Conservation (phyloP, 2,113 vertebrate genomes). For the Syngnathus floridae region DNA sequence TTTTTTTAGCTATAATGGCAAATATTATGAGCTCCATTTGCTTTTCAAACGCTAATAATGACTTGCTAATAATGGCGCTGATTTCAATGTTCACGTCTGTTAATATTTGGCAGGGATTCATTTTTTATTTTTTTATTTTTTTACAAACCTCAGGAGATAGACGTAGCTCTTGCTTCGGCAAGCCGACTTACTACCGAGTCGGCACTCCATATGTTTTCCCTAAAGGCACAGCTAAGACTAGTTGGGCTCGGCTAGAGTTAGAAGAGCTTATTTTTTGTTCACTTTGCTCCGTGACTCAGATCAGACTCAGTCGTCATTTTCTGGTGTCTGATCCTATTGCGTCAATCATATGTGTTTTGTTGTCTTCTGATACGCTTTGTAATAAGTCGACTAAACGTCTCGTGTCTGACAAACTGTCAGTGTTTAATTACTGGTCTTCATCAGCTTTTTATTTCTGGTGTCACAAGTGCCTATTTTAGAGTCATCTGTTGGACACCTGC, state of each 20-base stretch:
- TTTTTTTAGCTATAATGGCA: constrained; percentile 72
- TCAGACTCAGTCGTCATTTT: constrained; percentile 2
- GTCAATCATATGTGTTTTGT: not conserved
- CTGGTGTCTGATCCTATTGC: not conserved
- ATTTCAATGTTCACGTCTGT: constrained; percentile 65
- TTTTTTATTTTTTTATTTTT: not conserved
- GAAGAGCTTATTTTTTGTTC: not conserved
- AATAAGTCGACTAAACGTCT: constrained; percentile 14
- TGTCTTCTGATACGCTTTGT: constrained; percentile 12
- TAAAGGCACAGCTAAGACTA: constrained; percentile 27
- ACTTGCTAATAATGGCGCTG: constrained; percentile 63
- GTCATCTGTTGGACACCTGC: constrained; percentile 40
- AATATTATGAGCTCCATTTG: constrained; percentile 73
- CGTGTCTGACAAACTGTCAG: constrained; percentile 15
- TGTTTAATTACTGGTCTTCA: constrained; percentile 32
- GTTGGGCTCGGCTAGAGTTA: constrained; percentile 18
- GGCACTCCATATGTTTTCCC: constrained; percentile 57
- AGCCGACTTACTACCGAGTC: constrained; percentile 42
- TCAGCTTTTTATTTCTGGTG: constrained; percentile 4
- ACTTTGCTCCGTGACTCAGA: constrained; percentile 4
- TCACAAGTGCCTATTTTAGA: constrained; percentile 24
- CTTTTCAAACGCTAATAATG: constrained; percentile 73
- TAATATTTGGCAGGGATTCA: constrained; percentile 28
- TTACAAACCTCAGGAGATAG: constrained; percentile 56
- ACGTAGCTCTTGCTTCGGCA: constrained; percentile 45